phyloP scores from a whole-genome alignment of 2,888 invertebrate species.

The Hydriomena furcata region DNA sequence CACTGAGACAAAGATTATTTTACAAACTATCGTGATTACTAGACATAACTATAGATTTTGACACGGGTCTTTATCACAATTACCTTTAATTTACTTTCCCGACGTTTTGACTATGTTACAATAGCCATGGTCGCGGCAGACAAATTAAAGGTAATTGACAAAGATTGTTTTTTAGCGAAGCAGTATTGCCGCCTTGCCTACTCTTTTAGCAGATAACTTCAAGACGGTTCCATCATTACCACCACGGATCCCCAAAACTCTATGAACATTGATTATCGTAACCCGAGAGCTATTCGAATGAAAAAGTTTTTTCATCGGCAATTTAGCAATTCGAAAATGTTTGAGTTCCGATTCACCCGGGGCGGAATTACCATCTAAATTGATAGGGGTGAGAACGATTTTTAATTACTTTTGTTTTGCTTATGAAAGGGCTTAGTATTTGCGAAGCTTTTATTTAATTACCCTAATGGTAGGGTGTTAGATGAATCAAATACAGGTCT shows the following conservation, averaged over 20 bases:
- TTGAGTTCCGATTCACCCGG: constrained; percentile 29
- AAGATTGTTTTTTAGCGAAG: too few relatives aligned
- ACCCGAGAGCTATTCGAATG: constrained; percentile 30
- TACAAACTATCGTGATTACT: too few relatives aligned
- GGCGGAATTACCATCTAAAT: constrained; percentile 36
- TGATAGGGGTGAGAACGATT: constrained; percentile 33
- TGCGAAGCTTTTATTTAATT: constrained; percentile 6
- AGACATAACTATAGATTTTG: too few relatives aligned
- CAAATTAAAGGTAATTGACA: too few relatives aligned
- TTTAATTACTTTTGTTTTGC: constrained; percentile 37
- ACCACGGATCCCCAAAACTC: constrained; percentile 23
- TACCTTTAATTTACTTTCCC: too few relatives aligned
- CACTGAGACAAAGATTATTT: too few relatives aligned
- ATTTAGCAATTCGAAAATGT: constrained; percentile 34
- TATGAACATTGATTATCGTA: constrained; percentile 36
- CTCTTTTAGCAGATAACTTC: too few relatives aligned
- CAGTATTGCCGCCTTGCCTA: too few relatives aligned
- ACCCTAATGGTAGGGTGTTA: not conserved
- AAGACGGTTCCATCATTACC: constrained; percentile 5
- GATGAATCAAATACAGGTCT: too few relatives aligned
- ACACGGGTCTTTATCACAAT: too few relatives aligned
- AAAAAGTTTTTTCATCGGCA: constrained; percentile 36
- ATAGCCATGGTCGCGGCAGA: too few relatives aligned
- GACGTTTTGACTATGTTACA: too few relatives aligned
- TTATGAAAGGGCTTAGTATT: constrained; percentile 20